Conservation (phyloP, 2,888 invertebrate genomes). For the Volucella zonaria region DNA sequence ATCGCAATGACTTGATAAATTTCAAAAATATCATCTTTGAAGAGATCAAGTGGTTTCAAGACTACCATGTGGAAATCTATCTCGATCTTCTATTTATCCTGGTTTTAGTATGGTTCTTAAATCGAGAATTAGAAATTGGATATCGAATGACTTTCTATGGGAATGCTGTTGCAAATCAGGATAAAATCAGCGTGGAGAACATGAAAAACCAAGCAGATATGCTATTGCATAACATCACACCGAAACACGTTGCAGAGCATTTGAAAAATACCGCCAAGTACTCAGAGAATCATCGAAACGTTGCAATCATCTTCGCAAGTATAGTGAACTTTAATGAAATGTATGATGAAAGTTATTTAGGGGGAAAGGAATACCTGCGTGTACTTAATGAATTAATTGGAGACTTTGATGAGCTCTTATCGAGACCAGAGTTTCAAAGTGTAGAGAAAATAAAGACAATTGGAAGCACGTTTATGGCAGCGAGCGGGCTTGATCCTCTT, state of each 20-base stretch:
- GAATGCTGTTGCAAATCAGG: constrained; percentile 93
- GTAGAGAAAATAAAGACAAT: constrained; percentile 99
- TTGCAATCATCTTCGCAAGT: constrained; percentile 97
- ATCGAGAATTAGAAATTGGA: constrained; percentile 97
- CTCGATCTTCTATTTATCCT: constrained; percentile 92
- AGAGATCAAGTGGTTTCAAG: constrained; percentile 81
- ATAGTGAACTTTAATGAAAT: constrained; percentile 98
- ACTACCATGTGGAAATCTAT: constrained; percentile 88
- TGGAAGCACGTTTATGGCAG: constrained; percentile 98
- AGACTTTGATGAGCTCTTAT: constrained; percentile 96
- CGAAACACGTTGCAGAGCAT: constrained; percentile 96
- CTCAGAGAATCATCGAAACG: constrained; percentile 95
- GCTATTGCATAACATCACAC: constrained; percentile 98
- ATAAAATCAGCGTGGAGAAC: constrained; percentile 93
- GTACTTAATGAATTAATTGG: constrained; percentile 97
- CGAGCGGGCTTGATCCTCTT: constrained; percentile 94
- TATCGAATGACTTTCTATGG: constrained; percentile 96
- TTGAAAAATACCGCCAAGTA: constrained; percentile 96
- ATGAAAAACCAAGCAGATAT: constrained; percentile 98
- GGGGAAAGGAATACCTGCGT: constrained; percentile 96
- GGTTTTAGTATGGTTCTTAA: constrained; percentile 94
- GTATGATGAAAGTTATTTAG: constrained; percentile 98
- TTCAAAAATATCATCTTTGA: constrained; percentile 76
- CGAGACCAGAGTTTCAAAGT: constrained; percentile 90
- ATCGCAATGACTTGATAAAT: constrained; percentile 75